Evolutionary conservation across 2,888 invertebrate genomes (phyloP).

Genomic region (Agapostemon virescens): DNA sequence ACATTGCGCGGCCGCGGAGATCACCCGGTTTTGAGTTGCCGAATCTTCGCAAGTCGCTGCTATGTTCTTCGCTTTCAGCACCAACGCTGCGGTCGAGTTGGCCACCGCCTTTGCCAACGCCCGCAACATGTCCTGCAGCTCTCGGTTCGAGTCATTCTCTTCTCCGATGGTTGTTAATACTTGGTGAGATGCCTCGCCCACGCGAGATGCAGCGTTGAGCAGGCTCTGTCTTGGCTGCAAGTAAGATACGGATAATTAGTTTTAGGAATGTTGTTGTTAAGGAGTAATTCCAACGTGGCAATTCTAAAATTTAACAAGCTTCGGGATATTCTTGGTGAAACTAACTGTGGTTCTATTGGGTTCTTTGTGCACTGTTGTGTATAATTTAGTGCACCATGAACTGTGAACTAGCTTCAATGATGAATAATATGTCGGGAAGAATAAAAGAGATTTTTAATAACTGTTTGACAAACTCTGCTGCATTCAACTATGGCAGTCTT

Average conservation of each 20-base stretch:
- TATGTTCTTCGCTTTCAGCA: slow-evolving; percentile 97
- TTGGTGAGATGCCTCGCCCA: slow-evolving; percentile 97
- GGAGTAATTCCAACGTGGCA: background rate
- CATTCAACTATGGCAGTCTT: too few species aligned
- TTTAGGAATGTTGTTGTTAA: background rate
- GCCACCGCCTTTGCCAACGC: slow-evolving; percentile 98
- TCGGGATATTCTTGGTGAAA: background rate
- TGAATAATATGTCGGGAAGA: too few species aligned
- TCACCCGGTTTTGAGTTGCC: slow-evolving; percentile 91
- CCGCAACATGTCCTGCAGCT: slow-evolving; percentile 93
- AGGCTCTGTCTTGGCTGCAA: slow-evolving; percentile 93
- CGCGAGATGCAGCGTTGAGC: slow-evolving; percentile 96
- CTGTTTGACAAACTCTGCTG: background rate
- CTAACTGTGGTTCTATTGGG: background rate
- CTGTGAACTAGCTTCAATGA: background rate
- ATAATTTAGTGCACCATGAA: background rate
- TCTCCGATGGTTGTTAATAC: slow-evolving; percentile 96
- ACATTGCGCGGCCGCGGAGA: slow-evolving; percentile 97
- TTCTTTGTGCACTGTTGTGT: background rate
- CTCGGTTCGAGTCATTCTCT: slow-evolving; percentile 91
- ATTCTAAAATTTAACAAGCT: background rate
- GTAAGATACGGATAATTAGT: slow-evolving; percentile 1
- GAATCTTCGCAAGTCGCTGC: slow-evolving; percentile 93
- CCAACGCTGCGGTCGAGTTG: slow-evolving; percentile 97
- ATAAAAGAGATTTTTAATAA: background rate